These are phyloP conservation scores for Pseudonaja textilis DNA, from an alignment of 2,113 vertebrate species.

Conservation along the genomic window DNA sequence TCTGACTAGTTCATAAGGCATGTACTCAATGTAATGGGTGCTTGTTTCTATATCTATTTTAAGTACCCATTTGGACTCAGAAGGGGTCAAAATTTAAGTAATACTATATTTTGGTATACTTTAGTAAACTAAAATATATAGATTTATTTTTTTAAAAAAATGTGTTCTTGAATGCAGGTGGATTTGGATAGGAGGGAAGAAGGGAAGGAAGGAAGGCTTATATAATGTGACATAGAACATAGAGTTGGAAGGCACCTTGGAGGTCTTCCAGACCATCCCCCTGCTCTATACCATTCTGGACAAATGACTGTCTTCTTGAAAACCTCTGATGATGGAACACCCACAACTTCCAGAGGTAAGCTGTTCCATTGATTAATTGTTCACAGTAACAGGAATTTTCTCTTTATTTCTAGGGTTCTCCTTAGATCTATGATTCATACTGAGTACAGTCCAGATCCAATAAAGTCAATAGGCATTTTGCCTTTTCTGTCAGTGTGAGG, in stretches of 20 bases:
- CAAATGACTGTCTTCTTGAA: not conserved
- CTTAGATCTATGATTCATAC: not conserved
- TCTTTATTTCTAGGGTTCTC: not conserved
- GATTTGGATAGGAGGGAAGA: not conserved
- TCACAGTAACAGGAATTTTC: not conserved
- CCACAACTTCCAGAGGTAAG: not conserved
- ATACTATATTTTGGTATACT: not conserved
- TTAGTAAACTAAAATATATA: not conserved
- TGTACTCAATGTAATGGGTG: not conserved
- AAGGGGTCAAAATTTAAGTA: not conserved
- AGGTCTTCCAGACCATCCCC: not conserved
- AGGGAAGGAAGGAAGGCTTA: not conserved
- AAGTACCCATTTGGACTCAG: not conserved
- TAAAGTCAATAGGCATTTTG: not conserved
- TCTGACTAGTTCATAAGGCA: not conserved
- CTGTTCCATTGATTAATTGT: not conserved
- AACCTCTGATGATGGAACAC: not conserved
- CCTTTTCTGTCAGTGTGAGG: not conserved
- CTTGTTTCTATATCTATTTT: not conserved
- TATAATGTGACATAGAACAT: not conserved
- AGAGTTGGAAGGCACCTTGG: not conserved
- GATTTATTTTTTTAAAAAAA: not conserved
- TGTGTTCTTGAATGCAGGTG: not conserved
- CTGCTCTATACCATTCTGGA: not conserved
- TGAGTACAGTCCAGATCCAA: not conserved